Conservation (phyloP, 2,113 vertebrate genomes). For the Bufo bufo region DNA sequence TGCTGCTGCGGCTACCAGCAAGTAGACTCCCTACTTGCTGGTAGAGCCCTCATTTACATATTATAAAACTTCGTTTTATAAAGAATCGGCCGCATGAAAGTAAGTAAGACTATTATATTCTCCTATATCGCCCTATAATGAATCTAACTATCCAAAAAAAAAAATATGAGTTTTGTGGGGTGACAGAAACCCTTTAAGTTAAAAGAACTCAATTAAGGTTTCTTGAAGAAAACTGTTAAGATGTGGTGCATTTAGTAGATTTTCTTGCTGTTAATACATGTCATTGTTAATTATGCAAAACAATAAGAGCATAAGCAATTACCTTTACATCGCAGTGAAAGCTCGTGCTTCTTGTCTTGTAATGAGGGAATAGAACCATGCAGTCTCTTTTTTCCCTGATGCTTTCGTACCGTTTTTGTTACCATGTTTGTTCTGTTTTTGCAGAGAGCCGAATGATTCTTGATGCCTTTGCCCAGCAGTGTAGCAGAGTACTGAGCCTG, state of each 20-base stretch:
- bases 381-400: background rate
- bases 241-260: background rate
- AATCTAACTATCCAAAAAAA: too few species aligned
- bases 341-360: conserved; percentile 26
- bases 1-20: too few species aligned
- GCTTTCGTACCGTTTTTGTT: conserved; percentile 30
- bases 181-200: too few species aligned
- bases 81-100: too few species aligned
- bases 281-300: conserved; percentile 45
- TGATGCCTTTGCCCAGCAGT: conserved; percentile 97
- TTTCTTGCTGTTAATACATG: conserved; percentile 34
- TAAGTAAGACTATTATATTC: too few species aligned
- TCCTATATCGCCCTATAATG: too few species aligned
- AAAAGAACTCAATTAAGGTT: conserved; percentile 2
- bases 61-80: too few species aligned
- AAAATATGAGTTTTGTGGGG: too few species aligned
- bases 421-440: conserved; percentile 65
- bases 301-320: conserved; percentile 49
- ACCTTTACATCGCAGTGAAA: conserved; percentile 39
- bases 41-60: too few species aligned
- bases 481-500: conserved; percentile 94
- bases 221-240: background rate
- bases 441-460: conserved; percentile 94
- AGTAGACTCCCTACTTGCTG: too few species aligned
- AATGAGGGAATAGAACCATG: background rate